Evolutionary conservation across 2,888 invertebrate species (phyloP), one percentile per base, ranked within the genome.

Genomic region (Ashinkailepas kermadecensis): DNA sequence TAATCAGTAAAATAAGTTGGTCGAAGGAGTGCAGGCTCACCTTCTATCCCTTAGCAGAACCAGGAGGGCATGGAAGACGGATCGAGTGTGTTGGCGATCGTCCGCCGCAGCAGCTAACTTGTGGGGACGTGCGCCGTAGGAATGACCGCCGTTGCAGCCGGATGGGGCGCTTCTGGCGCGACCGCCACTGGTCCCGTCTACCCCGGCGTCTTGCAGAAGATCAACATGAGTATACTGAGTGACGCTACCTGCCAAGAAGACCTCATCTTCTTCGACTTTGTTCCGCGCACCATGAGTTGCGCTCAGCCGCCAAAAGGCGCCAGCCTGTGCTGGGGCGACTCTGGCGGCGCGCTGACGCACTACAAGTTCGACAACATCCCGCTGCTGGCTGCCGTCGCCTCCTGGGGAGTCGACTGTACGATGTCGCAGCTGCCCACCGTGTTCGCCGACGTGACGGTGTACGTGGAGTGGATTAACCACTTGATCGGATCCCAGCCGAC

Each of bases 301-400:
- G 74, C 74, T 9, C 9, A 0, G 18, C 74, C 74, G 74, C 54
- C 74, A 2, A 10, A 18, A 18, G 74, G 74, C 74, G 56, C 54
- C 74, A 74, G 74, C 10, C 74, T 74, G 21, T 74, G 74, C 56
- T 74, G 74, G 74, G 74, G 74, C 56, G 74, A 74, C 74, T 74
- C 74, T 54, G 74, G 74, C 74, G 74, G 74, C 54, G 74, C 56
- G 1, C 74, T 74, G 18, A 21, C 21, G 21, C 56, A 56, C 74
- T 74, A 74, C 74, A 21, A 21, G 56, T 74, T 3, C 21, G 18
- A 21, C 21, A 4, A 21, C 74, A 11, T 1, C 23, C 74, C 74
- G 21, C 54, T 74, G 74, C 74, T 74, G 74, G 74, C 74, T 56
- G 74, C 74, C 56, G 74, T 74, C 74, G 23, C 56, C 54, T 74